Evolutionary conservation across 1,140 invertebrate species (phyloP), one percentile per base, ranked within the genome.

Genomic region (Drosophila bipectinata): DNA sequence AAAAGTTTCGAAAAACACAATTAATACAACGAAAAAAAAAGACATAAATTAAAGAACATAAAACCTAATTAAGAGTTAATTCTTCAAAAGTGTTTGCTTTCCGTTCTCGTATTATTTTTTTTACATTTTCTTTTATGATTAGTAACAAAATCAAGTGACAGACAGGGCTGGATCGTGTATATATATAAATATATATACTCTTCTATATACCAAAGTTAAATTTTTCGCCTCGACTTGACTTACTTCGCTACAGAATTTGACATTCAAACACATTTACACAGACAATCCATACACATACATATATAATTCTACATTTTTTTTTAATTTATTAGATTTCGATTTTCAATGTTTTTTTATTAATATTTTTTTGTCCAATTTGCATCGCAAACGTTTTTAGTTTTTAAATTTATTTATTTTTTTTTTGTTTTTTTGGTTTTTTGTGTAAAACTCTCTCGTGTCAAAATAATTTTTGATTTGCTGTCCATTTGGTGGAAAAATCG

Each of bases 201-300:
- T 6, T 71, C 64, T 75, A 7, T 34, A 28, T 26, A 44, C 63
- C 51, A 49, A 68, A 59, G n/a, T 59, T 62, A 28, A 28, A 48
- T 15, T 66, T 66, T 49, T 34, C 26, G 30, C 60, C 76, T 58
- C 55, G 66, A 52, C 61, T 28, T 28, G 26, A 28, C 26, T 58
- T 64, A 72, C 37, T 61, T 24, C 10, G 15, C 68, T 82, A 81
- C 37, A 52, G 54, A 68, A 69, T 77, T 81, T 81, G 72, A 79
- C 79, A 83, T 61, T 76, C 55, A 83, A 80, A 83, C 51, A 80
- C 79, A 83, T 83, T 83, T 84, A 84, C 80, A 83, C 79, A 69
- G 63, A 85, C 81, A 79, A 62, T 80, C 57, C 66, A 69, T 37
- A 67, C 66, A 75, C 71, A 73, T 56, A 54, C 48, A 84, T 47